Conservation (phyloP, 2,113 vertebrate genomes). For the Rhizomys pruinosus region DNA sequence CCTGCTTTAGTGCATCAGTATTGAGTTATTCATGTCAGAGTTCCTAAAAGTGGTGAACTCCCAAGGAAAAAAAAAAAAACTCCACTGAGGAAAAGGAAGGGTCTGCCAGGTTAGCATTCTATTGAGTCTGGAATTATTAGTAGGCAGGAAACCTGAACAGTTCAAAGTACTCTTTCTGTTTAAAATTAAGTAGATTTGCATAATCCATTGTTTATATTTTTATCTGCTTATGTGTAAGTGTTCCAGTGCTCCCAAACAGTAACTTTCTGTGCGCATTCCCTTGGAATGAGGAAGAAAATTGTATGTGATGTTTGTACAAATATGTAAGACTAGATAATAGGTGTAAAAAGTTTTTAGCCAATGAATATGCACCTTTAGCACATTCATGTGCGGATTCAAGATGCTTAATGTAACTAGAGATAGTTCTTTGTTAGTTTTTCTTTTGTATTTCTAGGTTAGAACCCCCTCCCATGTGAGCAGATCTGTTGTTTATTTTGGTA, state of each 20-base stretch:
- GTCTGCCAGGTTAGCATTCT: conserved; percentile 51
- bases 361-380: conserved; percentile 1
- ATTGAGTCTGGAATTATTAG: conserved; percentile 64
- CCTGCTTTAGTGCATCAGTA: conserved; percentile 23
- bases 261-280: conserved; percentile 46
- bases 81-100: conserved; percentile 44
- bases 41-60: conserved; percentile 67
- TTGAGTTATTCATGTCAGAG: conserved; percentile 39
- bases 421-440: neutral
- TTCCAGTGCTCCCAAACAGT: conserved; percentile 13
- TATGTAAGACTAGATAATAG: conserved; percentile 1
- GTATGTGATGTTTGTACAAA: neutral
- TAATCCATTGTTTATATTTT: conserved; percentile 48
- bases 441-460: conserved; percentile 41
- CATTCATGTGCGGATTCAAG: conserved; percentile 4
- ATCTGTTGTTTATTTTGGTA: conserved; percentile 70
- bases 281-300: conserved; percentile 34
- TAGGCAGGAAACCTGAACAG: conserved; percentile 54
- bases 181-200: conserved; percentile 67
- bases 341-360: conserved; percentile 53
- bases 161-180: conserved; percentile 64
- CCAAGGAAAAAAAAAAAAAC: conserved; percentile 1
- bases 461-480: conserved; percentile 41
- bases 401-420: conserved; percentile 6
- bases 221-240: neutral